Conservation (phyloP, 2,888 invertebrate genomes). For the Chymomyza caudatula region DNA sequence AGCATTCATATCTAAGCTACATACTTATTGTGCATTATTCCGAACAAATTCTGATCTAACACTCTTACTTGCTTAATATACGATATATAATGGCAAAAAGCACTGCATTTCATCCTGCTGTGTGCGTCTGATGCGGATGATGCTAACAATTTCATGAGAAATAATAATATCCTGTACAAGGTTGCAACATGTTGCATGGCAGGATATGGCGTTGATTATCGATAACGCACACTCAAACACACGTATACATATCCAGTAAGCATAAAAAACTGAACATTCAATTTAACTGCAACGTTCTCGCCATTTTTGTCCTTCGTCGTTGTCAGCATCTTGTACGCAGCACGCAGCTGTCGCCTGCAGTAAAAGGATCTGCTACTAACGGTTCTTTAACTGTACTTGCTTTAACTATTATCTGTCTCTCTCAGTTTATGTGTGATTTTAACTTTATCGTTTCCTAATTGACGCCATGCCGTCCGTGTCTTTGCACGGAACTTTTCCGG, state of each 20-base stretch:
- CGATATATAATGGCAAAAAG: background rate
- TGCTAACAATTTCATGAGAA: conserved; percentile 33
- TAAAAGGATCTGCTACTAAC: conserved; percentile 29
- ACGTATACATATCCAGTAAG: conserved; percentile 7
- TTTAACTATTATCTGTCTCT: conserved; percentile 13
- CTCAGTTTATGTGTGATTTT: conserved; percentile 32
- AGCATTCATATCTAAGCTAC: too few relatives aligned
- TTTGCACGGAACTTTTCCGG: background rate
- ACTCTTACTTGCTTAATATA: background rate
- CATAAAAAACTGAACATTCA: conserved; percentile 49
- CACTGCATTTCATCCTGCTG: background rate
- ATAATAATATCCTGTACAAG: conserved; percentile 65
- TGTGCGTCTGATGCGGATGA: conserved; percentile 28
- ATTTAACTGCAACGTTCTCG: conserved; percentile 53
- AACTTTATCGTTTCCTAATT: conserved; percentile 69
- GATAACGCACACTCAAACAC: conserved; percentile 12
- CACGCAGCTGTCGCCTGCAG: conserved; percentile 4
- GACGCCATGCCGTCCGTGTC: conserved; percentile 26
- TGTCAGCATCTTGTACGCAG: conserved; percentile 6
- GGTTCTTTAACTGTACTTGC: conserved; percentile 48
- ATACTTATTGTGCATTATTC: too few relatives aligned
- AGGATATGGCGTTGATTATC: conserved; percentile 47
- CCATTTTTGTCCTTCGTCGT: conserved; percentile 13
- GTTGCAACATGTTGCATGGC: conserved; percentile 60
- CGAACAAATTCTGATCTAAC: background rate